These are phyloP conservation scores for Panurus biarmicus DNA, from an alignment of 2,113 vertebrate genomes.

Conservation along the genomic window DNA sequence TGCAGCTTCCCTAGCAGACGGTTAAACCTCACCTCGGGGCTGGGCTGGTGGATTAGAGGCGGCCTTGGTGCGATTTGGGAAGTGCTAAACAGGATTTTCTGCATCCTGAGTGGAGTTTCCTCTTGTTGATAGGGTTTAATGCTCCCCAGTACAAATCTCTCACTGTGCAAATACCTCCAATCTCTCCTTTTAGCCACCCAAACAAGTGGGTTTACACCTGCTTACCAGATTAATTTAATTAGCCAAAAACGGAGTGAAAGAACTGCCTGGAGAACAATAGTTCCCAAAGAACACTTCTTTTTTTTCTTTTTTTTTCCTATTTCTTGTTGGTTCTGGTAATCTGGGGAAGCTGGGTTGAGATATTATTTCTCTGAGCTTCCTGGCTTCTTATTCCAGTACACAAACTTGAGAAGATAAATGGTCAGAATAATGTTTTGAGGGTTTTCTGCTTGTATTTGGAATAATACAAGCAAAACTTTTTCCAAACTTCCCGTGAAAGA, in stretches of 20 bases:
- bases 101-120: slow-evolving; percentile 61
- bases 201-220: slow-evolving; percentile 80
- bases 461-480: neutral
- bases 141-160: slow-evolving; percentile 46
- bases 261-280: slow-evolving; percentile 69
- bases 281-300: neutral
- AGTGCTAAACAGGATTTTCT: slow-evolving; percentile 66
- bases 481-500: fast-evolving
- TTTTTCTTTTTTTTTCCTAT: neutral
- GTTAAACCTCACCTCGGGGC: neutral
- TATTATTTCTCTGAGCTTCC: neutral
- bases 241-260: slow-evolving; percentile 73
- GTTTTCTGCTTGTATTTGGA: neutral
- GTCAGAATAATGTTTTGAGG: neutral
- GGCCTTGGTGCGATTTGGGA: slow-evolving; percentile 17
- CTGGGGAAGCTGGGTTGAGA: neutral
- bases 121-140: slow-evolving; percentile 53
- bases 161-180: slow-evolving; percentile 38
- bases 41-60: neutral
- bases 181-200: slow-evolving; percentile 61
- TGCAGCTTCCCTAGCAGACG: neutral
- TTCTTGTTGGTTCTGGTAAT: neutral
- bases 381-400: neutral
- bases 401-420: neutral
- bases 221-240: slow-evolving; percentile 85